Evolutionary conservation across 2,113 vertebrate genomes (phyloP), one percentile per base, ranked within the genome.

Genomic region (Oophaga pumilio): DNA sequence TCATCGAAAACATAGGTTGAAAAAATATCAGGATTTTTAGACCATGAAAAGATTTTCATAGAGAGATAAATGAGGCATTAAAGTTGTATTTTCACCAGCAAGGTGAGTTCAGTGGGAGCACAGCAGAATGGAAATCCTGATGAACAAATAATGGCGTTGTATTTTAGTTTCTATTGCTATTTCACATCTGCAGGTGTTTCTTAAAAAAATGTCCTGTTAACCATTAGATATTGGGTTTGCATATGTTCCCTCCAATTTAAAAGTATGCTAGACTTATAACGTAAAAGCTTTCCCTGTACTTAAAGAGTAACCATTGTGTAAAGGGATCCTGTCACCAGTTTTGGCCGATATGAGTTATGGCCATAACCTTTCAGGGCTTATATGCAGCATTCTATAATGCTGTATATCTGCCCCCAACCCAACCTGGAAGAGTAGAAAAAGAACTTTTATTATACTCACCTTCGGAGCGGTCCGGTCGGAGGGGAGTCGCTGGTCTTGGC

Each of bases 1-100:
- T 79, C 86, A 89, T 62, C 85, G 22, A 90, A 89, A 89, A 62
- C 17, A 83, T 77, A 84, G 8, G 56, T 4, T n/a, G 14, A 85
- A 13, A 33, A 84, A 88, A 69, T 68, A 43, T 87, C 81, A 77
- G 6, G 52, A 50, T 86, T 83, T 85, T 84, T 84, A 43, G 79
- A 20, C 22, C 71, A 80, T 76, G 0, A 85, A 87, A 85, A 71
- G 50, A 33, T 88, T 88, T 88, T 86, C 0, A 74, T 52, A 79
- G 26, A 56, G 84, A 53, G 60, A 82, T 80, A 87, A 84, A 82
- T 89, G 0, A 24, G 57, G 57, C 85, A 53, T 62, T 85, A 60
- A 79, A 12, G n/a, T 85, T 84, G 84, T 66, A 2, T 57, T 59
- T 56, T 87, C 22, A 52, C 69, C 15, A 24, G 56, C 60, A 83